Conservation (phyloP, 2,797 vertebrate genomes). For the Enteromius viviparus region DNA sequence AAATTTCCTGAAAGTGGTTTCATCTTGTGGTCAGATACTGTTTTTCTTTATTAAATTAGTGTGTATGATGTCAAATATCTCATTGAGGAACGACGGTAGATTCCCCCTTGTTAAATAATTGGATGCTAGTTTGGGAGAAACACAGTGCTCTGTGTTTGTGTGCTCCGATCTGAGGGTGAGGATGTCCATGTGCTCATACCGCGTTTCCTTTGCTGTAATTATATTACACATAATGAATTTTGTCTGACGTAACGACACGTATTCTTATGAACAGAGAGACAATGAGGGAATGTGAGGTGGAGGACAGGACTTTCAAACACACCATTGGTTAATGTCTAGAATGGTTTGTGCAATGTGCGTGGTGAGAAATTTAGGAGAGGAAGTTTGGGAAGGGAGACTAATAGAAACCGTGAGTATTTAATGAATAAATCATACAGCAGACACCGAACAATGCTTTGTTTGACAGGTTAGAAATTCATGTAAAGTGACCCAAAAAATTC, state of each 20-base stretch:
- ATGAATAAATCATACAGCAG: background rate
- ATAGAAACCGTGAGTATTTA: background rate
- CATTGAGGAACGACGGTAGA: background rate
- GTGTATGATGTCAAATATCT: slow-evolving; percentile 23
- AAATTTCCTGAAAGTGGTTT: background rate
- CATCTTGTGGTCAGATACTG: background rate
- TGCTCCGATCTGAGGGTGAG: slow-evolving; percentile 51
- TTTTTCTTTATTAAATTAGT: slow-evolving; percentile 28
- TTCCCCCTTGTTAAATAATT: slow-evolving; percentile 5
- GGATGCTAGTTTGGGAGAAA: background rate
- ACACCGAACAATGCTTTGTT: background rate
- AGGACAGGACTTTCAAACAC: background rate
- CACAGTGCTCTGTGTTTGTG: slow-evolving; percentile 28
- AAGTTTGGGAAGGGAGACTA: background rate
- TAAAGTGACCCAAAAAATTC: background rate
- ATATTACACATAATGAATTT: slow-evolving; percentile 57
- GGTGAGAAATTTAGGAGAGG: background rate
- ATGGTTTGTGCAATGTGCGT: background rate
- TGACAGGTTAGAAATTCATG: background rate
- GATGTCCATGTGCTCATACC: slow-evolving; percentile 51
- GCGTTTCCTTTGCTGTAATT: slow-evolving; percentile 67
- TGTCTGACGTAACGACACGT: slow-evolving; percentile 33
- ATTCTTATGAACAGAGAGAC: slow-evolving; percentile 6
- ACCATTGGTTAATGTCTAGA: background rate
- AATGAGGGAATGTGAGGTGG: background rate